phyloP scores from a whole-genome alignment of 1,140 invertebrate genomes.

The Pygmarrhopalites habei region DNA sequence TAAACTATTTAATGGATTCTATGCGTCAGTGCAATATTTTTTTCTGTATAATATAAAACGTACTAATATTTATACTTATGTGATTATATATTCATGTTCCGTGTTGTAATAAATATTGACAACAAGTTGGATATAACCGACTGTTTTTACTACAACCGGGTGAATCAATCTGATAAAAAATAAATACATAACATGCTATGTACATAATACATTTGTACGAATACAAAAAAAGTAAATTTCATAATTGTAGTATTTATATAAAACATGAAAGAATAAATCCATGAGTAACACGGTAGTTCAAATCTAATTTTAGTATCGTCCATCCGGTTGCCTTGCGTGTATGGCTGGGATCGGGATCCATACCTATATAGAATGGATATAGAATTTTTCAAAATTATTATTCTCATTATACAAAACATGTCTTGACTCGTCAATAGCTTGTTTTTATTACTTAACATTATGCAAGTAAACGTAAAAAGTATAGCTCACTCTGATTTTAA shows the following conservation, averaged over 20 bases:
- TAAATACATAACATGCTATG: neutral
- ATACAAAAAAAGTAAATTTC: too few relatives aligned
- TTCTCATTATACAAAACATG: slow-evolving; percentile 41
- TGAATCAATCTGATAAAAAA: slow-evolving; percentile 5
- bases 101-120: too few relatives aligned
- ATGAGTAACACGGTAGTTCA: slow-evolving; percentile 46
- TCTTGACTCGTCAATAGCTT: slow-evolving; percentile 44
- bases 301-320: slow-evolving; percentile 47
- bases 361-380: too few relatives aligned
- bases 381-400: slow-evolving; percentile 29
- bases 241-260: slow-evolving; percentile 22
- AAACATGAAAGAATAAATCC: slow-evolving; percentile 41
- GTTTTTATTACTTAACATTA: too few relatives aligned
- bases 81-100: too few relatives aligned
- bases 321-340: slow-evolving; percentile 49
- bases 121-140: slow-evolving; percentile 2
- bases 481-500: slow-evolving; percentile 46
- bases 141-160: slow-evolving; percentile 15
- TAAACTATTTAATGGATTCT: too few relatives aligned
- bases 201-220: too few relatives aligned
- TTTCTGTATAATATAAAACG: too few relatives aligned
- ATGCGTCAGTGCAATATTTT: too few relatives aligned
- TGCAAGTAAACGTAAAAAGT: too few relatives aligned
- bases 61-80: too few relatives aligned
- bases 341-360: slow-evolving; percentile 46